Conservation (phyloP, 1,140 invertebrate species). For the Tigriopus japonicus region DNA sequence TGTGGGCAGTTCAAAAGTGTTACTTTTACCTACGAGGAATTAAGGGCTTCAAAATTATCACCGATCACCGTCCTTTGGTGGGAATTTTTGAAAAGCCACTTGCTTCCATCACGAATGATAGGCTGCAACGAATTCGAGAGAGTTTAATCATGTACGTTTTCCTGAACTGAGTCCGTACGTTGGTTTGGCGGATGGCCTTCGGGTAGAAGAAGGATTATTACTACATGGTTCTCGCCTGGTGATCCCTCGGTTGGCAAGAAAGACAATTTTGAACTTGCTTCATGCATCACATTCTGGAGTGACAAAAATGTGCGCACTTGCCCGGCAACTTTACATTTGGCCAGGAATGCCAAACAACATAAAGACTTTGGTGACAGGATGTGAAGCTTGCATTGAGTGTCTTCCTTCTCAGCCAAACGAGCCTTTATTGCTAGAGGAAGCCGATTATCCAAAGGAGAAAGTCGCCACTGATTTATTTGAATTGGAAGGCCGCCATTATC, state of each 20-base stretch:
- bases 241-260: not conserved
- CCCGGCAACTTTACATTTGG: not conserved
- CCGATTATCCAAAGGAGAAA: not conserved
- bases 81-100: not conserved
- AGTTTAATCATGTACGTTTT: not conserved
- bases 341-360: not conserved
- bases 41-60: not conserved
- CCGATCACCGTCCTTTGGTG: not conserved
- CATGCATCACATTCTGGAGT: not conserved
- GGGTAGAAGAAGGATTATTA: not conserved
- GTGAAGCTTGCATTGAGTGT: not conserved
- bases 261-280: conserved; percentile 1
- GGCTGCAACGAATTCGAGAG: not conserved
- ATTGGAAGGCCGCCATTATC: not conserved
- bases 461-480: not conserved
- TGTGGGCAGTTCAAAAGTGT: not conserved
- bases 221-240: not conserved
- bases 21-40: not conserved
- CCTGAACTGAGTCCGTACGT: not conserved
- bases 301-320: not conserved
- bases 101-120: not conserved
- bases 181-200: not conserved
- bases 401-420: not conserved
- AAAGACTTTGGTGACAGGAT: not conserved
- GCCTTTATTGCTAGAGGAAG: not conserved